A percentile compares a stretch with the other conserved stretches of the same genome.
These are phyloP conservation scores for Microplitis manilae DNA, from an alignment of 2,888 invertebrate genomes.

Conservation along the genomic window DNA sequence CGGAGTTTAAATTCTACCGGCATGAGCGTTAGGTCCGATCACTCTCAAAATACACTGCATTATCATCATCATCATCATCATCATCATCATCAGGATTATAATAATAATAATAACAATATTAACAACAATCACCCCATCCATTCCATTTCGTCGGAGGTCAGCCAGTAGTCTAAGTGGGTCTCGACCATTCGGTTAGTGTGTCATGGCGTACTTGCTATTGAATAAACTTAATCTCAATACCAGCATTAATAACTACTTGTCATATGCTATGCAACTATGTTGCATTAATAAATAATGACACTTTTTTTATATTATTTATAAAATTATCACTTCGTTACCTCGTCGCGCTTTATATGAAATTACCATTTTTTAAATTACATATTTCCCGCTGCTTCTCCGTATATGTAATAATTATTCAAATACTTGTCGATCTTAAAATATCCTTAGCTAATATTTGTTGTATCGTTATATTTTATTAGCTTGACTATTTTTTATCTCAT, in stretches of 20 bases:
- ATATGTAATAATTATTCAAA: too few relatives aligned
- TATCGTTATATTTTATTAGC: too few relatives aligned
- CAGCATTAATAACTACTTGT: conserved; percentile 58
- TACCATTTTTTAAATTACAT: too few relatives aligned
- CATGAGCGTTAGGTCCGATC: too few relatives aligned
- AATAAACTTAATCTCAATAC: conserved; percentile 68
- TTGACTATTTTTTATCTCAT: neutral
- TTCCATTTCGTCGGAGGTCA: conserved; percentile 70
- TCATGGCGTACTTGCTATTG: conserved; percentile 68
- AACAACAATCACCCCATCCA: conserved; percentile 66
- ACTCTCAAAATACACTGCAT: neutral
- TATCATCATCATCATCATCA: neutral
- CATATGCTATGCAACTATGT: conserved; percentile 29
- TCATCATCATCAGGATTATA: neutral
- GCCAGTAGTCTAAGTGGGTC: conserved; percentile 71
- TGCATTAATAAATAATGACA: neutral
- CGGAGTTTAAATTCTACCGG: too few relatives aligned
- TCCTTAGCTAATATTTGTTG: too few relatives aligned
- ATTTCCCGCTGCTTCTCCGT: too few relatives aligned
- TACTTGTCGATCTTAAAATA: too few relatives aligned
- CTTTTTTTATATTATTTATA: conserved; percentile 8
- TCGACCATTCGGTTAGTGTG: conserved; percentile 73
- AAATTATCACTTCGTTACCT: conserved; percentile 20
- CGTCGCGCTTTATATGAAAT: too few relatives aligned
- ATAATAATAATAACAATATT: neutral